Base-by-base conservation (phyloP, 2,888 invertebrate genomes). In the Phanerotoma sp. region DNA sequence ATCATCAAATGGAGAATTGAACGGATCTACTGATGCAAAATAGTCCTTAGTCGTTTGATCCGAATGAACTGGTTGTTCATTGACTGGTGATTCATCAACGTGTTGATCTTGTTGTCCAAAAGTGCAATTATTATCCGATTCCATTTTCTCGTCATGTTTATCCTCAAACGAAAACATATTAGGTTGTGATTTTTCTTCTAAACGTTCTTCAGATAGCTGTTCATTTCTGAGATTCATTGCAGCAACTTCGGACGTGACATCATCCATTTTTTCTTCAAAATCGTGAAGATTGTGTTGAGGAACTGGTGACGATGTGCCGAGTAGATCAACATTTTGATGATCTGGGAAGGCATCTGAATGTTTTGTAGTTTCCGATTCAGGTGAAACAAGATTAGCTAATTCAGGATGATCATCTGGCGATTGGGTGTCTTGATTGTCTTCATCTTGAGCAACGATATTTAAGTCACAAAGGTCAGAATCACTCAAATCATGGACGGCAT, bases 401-500 rank as follows among this genome's bases (percentile, higher is more conserved):
- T 63, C 61, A 4, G 56, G 54, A 49, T 58, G 58, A n/a, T 42
- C 30, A 30, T 60, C 62, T 7, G 54, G 44, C 7, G 59, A 55
- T 18, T 51, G 15, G 42, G 47, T 11, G 38, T 56, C 30, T 3
- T 49, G 51, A 1, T 46, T 37, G 5, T 53, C 51, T n/a, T 44
- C 18, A 6, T 33, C 33, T 15, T 32, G 15, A 9, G 25, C 7
- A 9, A 18, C 21, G 10, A 50, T 51, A 21, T 58, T 50, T 2
- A 65, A 63, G 13, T 38, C 50, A 44, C 62, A 32, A 0, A 70
- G 35, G 46, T 75, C 74, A 1, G 61, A 63, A 15, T 71, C 75
- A 22, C 62, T 67, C 7, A 77, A 59, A 42, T 72, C 70, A 76
- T 81, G 73, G 72, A 81, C 64, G 74, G 80, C 66, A 75, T 79